Base-by-base conservation (phyloP, 2,888 invertebrate species). In the Xylota segnis region DNA sequence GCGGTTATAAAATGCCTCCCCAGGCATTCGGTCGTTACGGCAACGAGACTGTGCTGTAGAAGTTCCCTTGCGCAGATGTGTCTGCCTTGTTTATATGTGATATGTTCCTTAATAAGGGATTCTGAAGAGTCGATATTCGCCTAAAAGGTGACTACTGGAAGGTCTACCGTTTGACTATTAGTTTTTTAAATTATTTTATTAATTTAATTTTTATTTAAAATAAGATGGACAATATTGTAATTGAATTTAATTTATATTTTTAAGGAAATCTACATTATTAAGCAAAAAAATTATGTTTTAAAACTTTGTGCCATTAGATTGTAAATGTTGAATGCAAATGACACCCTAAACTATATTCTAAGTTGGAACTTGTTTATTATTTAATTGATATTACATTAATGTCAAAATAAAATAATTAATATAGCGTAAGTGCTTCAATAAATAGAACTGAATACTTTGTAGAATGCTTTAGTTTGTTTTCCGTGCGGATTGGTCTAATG, bases 31-130 rank as follows among this genome's bases (percentile, higher is more conserved):
- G 89, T 72, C 89, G 89, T 14, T 90, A 89, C 43, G 90, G 91
- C 32, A 90, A 91, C 78, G 92, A 92, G 88, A 92, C 92, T 34
- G 89, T 92, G 66, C 89, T 92, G 54, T 92, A 90, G 89, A 32
- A 43, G 56, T 40, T 18, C 14, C 34, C 40, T 18, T 14, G 45
- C 7, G 75, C 71, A 76, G 75, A 56, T 32, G 18, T 32, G 18
- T 32, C 54, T 58, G 78, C 50, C 52, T 32, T 74, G 37, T 61
- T 75, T 63, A 71, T 63, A 72, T 86, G 86, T 86, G 86, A 86
- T 86, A 84, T 72, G 56, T 76, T 86, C 76, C 79, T 82, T 77
- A 50, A 68, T 14, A 32, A 72, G 75, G 71, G 74, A 65, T 84
- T 74, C 75, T 75, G 50, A 47, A 65, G 45, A 58, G 66, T 71